These are phyloP conservation scores for Fregata magnificens DNA, from an alignment of 2,113 vertebrate genomes.

Conservation along the genomic window DNA sequence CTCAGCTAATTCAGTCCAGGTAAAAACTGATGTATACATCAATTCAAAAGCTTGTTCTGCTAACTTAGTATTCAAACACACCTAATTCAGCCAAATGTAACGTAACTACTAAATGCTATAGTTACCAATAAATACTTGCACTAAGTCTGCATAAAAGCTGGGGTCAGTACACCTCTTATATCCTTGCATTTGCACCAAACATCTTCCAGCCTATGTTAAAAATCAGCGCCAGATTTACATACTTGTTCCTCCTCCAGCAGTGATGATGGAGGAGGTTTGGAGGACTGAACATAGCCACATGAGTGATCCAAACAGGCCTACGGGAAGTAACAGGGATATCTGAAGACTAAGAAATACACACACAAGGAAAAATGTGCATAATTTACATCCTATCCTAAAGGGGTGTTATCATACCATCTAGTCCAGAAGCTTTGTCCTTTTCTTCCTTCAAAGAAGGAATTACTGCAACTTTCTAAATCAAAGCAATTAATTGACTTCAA, in stretches of 20 bases:
- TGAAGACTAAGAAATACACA: background rate
- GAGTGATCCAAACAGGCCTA: background rate
- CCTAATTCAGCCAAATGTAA: background rate
- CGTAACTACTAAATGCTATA: background rate
- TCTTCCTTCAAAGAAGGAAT: background rate
- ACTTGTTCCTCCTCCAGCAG: background rate
- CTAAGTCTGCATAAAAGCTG: background rate
- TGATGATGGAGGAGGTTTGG: background rate
- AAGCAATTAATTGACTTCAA: background rate
- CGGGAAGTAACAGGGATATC: background rate
- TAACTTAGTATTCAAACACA: background rate
- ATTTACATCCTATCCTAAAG: background rate
- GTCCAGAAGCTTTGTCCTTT: background rate
- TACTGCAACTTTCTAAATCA: background rate
- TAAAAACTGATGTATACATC: background rate
- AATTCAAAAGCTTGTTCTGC: background rate
- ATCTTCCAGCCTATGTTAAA: background rate
- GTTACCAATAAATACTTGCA: background rate
- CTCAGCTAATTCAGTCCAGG: background rate
- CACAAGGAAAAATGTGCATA: background rate
- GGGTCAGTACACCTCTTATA: no score
- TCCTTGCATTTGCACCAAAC: background rate
- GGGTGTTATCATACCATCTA: background rate
- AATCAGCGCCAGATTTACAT: background rate
- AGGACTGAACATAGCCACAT: background rate